A percentile compares a stretch with the other conserved stretches of the same genome.
Conservation (phyloP, 2,888 invertebrate species). For the Willowsia nigromaculata region DNA sequence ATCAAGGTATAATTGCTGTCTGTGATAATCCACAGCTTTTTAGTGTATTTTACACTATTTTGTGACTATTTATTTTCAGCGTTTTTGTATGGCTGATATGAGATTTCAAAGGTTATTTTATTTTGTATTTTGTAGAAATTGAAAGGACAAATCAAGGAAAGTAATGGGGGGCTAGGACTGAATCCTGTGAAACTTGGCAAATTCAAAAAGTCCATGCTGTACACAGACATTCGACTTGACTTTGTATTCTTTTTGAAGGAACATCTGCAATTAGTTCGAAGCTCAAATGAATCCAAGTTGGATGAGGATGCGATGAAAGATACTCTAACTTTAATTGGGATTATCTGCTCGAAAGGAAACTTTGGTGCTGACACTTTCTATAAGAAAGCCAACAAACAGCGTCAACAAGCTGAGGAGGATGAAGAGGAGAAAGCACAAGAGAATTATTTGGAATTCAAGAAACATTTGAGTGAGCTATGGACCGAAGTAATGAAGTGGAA, state of each 20-base stretch:
- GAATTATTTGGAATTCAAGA: slow-evolving; percentile 71
- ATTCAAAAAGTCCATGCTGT: slow-evolving; percentile 66
- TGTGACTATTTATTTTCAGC: too few species aligned
- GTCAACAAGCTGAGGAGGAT: background rate
- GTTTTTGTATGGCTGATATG: too few species aligned
- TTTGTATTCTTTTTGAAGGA: slow-evolving; percentile 58
- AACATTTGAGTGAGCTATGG: slow-evolving; percentile 83
- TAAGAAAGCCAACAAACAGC: slow-evolving; percentile 44
- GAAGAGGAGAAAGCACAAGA: slow-evolving; percentile 34
- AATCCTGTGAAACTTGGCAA: slow-evolving; percentile 63
- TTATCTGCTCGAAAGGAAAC: slow-evolving; percentile 58
- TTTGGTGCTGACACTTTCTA: slow-evolving; percentile 59
- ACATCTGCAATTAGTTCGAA: background rate
- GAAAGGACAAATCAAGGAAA: slow-evolving; percentile 33
- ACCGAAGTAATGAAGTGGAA: slow-evolving; percentile 87
- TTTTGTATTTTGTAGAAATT: slow-evolving; percentile 42
- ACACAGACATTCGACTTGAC: slow-evolving; percentile 68
- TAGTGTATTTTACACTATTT: too few species aligned
- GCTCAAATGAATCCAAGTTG: background rate
- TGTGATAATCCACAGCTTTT: too few species aligned
- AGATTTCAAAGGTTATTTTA: too few species aligned
- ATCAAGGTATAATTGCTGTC: too few species aligned
- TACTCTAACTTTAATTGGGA: slow-evolving; percentile 60
- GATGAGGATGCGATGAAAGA: slow-evolving; percentile 72
- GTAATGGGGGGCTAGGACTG: background rate